Evolutionary conservation across 2,113 vertebrate species (phyloP).

Genomic region (Acinonyx jubatus): DNA sequence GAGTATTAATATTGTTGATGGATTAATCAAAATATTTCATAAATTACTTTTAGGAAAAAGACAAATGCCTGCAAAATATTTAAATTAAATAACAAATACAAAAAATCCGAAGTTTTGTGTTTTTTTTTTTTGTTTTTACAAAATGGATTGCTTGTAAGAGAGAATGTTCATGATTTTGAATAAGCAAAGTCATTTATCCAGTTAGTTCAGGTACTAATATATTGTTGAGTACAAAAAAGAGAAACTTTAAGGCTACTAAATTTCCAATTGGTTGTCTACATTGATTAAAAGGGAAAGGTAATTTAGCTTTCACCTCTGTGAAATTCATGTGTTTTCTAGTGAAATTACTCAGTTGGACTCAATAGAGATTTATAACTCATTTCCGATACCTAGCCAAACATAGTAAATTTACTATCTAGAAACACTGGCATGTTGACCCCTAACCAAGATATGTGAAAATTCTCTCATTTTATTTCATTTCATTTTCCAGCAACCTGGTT

Average conservation of each 20-base stretch:
- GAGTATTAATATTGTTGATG: background rate
- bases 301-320: conserved; percentile 51
- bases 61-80: background rate
- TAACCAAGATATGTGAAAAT: conserved; percentile 40
- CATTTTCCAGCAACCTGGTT: conserved; percentile 45
- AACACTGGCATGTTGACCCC: conserved; percentile 32
- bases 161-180: background rate
- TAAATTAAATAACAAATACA: background rate
- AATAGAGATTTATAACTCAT: conserved; percentile 61
- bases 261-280: conserved; percentile 6
- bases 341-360: conserved; percentile 59
- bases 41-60: background rate
- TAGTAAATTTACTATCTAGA: conserved; percentile 55
- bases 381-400: conserved; percentile 54
- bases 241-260: background rate
- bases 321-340: conserved; percentile 67
- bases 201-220: background rate
- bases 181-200: background rate
- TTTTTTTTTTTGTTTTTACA: background rate
- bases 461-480: background rate
- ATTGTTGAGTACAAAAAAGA: background rate
- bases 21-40: conserved; percentile 1
- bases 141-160: background rate
- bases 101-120: background rate
- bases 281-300: conserved; percentile 52